phyloP scores from a whole-genome alignment of 2,797 vertebrate species.

The Manis crassicaudata region DNA sequence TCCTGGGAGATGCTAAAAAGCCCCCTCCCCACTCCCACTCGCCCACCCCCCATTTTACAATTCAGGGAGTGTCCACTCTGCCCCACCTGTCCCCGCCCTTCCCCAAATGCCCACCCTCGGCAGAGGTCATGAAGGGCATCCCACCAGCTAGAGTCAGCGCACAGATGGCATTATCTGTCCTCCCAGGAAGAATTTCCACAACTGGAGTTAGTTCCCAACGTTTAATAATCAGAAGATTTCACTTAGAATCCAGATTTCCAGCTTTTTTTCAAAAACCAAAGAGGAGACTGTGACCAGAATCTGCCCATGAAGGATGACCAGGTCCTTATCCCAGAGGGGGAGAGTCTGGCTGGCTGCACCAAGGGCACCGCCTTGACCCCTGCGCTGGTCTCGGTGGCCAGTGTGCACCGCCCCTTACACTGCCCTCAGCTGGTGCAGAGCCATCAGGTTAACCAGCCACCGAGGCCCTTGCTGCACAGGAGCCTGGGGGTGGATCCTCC shows the following conservation, averaged over 20 bases:
- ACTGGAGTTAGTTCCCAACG: background rate
- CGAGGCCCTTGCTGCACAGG: background rate
- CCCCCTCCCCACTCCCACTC: no score
- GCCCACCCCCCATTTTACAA: background rate
- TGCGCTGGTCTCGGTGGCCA: background rate
- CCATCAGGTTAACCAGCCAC: no score
- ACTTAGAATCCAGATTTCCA: background rate
- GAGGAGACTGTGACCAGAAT: background rate
- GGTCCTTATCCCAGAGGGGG: background rate
- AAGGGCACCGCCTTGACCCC: background rate
- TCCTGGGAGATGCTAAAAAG: background rate
- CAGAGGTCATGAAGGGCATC: background rate
- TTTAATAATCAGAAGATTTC: conserved; percentile 1
- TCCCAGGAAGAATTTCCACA: background rate
- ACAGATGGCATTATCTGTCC: background rate
- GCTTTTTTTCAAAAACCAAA: background rate
- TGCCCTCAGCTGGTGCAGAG: background rate
- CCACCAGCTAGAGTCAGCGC: background rate
- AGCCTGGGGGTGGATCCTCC: no score
- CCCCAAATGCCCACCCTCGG: background rate
- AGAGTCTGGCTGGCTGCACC: background rate
- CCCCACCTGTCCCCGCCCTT: background rate
- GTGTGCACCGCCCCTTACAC: background rate
- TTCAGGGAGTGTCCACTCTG: background rate
- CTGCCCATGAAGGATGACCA: background rate